A percentile compares a stretch with the other conserved stretches of the same genome.
phyloP scores from a whole-genome alignment of 2,113 vertebrate genomes.

The Spea bombifrons region DNA sequence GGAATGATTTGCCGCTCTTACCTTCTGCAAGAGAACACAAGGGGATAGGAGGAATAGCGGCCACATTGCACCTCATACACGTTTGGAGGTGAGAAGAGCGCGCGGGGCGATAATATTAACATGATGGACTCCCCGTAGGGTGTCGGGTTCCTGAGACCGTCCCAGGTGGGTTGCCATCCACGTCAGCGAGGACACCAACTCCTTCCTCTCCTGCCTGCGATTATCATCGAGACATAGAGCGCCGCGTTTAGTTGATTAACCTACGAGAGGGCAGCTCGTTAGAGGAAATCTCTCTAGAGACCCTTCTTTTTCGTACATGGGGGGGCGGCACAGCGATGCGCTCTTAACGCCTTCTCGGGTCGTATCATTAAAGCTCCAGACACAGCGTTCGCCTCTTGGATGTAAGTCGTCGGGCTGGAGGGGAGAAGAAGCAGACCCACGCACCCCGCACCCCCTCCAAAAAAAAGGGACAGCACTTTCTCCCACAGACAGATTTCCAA shows the following conservation, averaged over 20 bases:
- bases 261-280: slow-evolving; percentile 51
- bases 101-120: too few species aligned
- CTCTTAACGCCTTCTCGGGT: too few species aligned
- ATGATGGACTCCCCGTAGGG: background rate
- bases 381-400: too few species aligned
- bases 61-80: too few species aligned
- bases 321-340: too few species aligned
- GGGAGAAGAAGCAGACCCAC: slow-evolving; percentile 25
- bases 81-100: too few species aligned
- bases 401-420: background rate
- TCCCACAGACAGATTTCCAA: slow-evolving; percentile 28
- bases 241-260: slow-evolving; percentile 51
- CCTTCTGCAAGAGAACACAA: too few species aligned
- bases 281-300: too few species aligned
- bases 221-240: slow-evolving; percentile 60
- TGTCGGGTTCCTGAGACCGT: accelerated
- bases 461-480: slow-evolving; percentile 21
- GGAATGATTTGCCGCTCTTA: too few species aligned
- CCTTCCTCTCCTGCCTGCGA: slow-evolving; percentile 48
- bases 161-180: slow-evolving; percentile 17
- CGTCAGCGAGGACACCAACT: slow-evolving; percentile 54
- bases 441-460: slow-evolving; percentile 26
- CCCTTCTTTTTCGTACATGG: too few species aligned
- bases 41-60: too few species aligned
- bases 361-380: background rate